These are phyloP conservation scores for Girardia tigrina DNA, from an alignment of 2,888 invertebrate species.

Conservation along the genomic window DNA sequence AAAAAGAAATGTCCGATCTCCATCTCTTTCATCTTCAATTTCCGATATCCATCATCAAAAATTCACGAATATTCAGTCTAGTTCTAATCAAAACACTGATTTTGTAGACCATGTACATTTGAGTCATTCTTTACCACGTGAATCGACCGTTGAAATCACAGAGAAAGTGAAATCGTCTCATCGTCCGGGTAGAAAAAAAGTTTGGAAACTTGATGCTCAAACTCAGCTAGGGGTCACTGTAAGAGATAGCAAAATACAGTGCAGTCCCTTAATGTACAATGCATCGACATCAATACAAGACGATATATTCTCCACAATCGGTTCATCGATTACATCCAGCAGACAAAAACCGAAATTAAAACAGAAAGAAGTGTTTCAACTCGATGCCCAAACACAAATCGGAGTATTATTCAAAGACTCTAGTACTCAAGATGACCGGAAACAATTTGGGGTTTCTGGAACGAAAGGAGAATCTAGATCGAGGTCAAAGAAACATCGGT, in stretches of 20 bases:
- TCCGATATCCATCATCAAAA: not conserved
- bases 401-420: not conserved
- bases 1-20: not conserved
- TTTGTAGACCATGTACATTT: not conserved
- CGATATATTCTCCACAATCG: not conserved
- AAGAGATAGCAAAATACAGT: not conserved
- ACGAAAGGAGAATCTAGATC: not conserved
- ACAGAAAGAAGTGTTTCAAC: not conserved
- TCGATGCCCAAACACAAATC: slow-evolving; percentile 5
- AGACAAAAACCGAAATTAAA: not conserved
- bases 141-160: not conserved
- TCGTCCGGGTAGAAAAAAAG: not conserved
- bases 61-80: not conserved
- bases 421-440: not conserved
- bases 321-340: not conserved
- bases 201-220: not conserved
- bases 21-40: not conserved
- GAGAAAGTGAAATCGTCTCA: not conserved
- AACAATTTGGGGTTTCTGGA: not conserved
- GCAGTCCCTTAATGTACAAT: not conserved
- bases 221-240: not conserved
- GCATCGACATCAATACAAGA: not conserved
- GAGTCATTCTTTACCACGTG: not conserved
- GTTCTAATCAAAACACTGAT: not conserved
- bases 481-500: not conserved